These are phyloP conservation scores for Kuschelorhynchus macadamiae DNA, from an alignment of 2,888 invertebrate species.

Conservation along the genomic window DNA sequence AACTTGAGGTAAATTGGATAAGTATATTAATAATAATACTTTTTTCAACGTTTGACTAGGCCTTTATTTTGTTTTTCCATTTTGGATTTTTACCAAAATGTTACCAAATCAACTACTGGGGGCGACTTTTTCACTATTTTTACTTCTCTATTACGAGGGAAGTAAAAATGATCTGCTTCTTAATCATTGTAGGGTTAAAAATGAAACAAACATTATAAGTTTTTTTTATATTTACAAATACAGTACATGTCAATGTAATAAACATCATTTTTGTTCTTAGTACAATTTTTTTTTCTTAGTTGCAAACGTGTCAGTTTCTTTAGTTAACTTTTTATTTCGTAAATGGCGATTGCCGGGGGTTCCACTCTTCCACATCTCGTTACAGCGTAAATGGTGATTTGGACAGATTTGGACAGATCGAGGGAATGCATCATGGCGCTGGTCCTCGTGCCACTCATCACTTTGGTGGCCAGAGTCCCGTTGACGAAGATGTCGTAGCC, in stretches of 20 bases:
- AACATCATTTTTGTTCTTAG: conserved; percentile 19
- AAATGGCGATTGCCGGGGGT: conserved; percentile 61
- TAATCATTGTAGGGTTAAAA: no score
- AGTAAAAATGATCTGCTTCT: no score
- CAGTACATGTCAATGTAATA: conserved; percentile 42
- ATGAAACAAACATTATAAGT: no score
- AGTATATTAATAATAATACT: no score
- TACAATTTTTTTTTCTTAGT: conserved; percentile 5
- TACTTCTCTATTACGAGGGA: no score
- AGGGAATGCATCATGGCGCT: conserved; percentile 59
- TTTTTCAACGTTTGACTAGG: no score
- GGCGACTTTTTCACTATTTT: no score
- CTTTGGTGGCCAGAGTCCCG: conserved; percentile 57
- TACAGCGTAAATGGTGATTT: conserved; percentile 60
- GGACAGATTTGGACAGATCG: conserved; percentile 55
- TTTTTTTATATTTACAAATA: conserved; percentile 29
- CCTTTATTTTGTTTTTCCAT: no score
- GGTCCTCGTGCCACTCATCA: conserved; percentile 58
- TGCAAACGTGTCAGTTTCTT: background rate
- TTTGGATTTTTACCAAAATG: no score
- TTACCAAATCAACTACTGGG: no score
- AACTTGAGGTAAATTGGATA: no score
- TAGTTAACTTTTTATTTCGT: conserved; percentile 54
- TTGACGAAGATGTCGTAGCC: conserved; percentile 61
- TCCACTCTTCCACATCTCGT: conserved; percentile 57